Percentiles rank a stretch among this genome's conserved stretches.
phyloP scores from a whole-genome alignment of 2,113 vertebrate genomes.

The Clinocottus analis region DNA sequence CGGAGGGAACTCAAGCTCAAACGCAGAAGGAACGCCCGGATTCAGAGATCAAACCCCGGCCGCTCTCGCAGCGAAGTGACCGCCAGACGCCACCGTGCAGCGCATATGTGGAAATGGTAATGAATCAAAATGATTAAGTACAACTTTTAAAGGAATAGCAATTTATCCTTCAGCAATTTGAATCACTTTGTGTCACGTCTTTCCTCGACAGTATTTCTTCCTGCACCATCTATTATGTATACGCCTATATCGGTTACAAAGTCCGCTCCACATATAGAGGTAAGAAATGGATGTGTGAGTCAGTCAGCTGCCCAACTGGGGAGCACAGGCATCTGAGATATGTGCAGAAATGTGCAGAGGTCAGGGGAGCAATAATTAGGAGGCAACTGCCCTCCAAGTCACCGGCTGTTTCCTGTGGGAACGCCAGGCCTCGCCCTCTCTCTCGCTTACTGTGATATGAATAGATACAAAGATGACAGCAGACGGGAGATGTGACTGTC shows the following conservation, averaged over 20 bases:
- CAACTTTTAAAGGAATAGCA: too few species aligned
- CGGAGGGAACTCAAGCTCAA: too few species aligned
- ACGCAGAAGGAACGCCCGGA: too few species aligned
- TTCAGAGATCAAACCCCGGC: too few species aligned
- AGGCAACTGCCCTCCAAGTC: slow-evolving; percentile 45
- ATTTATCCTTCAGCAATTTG: too few species aligned
- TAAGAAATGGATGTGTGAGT: slow-evolving; percentile 15
- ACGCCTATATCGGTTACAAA: neutral
- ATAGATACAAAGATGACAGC: slow-evolving; percentile 51
- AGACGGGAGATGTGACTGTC: slow-evolving; percentile 35
- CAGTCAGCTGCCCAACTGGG: slow-evolving; percentile 45
- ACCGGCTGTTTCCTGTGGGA: slow-evolving; percentile 49
- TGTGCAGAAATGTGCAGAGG: slow-evolving; percentile 43
- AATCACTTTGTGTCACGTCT: slow-evolving; percentile 4
- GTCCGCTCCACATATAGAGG: slow-evolving; percentile 7
- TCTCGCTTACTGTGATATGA: slow-evolving; percentile 36
- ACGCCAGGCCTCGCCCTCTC: slow-evolving; percentile 26
- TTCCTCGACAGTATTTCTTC: neutral
- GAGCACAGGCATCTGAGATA: slow-evolving; percentile 37
- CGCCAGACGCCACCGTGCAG: too few species aligned
- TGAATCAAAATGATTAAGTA: too few species aligned
- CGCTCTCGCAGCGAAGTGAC: too few species aligned
- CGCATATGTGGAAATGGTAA: too few species aligned
- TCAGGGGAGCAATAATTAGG: slow-evolving; percentile 59
- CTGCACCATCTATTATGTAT: neutral